A percentile compares a stretch with the other conserved stretches of the same genome.
phyloP scores from a whole-genome alignment of 2,888 invertebrate genomes.

The Nemoura dubitans region DNA sequence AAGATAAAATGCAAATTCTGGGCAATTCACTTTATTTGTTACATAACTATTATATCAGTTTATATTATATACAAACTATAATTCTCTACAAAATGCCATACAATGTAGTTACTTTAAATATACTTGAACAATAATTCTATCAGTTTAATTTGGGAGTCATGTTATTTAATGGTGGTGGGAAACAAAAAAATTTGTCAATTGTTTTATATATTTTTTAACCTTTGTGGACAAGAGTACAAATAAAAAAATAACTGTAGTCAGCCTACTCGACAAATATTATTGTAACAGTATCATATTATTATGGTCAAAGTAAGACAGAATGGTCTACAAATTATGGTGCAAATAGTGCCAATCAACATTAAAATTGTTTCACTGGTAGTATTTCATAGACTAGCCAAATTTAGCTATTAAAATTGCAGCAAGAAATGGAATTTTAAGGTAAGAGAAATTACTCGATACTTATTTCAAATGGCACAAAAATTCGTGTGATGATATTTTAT shows the following conservation, averaged over 20 bases:
- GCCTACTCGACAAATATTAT: background rate
- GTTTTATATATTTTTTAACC: background rate
- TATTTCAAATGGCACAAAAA: background rate
- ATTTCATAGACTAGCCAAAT: background rate
- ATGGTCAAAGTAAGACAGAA: background rate
- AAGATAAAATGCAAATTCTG: conserved; percentile 22
- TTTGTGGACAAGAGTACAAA: background rate
- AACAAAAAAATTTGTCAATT: background rate
- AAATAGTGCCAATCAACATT: background rate
- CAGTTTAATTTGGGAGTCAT: conserved; percentile 23
- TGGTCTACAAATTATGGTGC: background rate
- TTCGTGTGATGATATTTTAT: background rate
- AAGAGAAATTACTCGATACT: background rate
- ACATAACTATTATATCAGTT: conserved; percentile 45
- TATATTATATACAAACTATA: conserved; percentile 53
- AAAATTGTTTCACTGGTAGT: background rate
- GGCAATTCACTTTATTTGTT: conserved; percentile 48
- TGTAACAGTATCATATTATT: conserved; percentile 8
- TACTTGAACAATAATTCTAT: conserved; percentile 46
- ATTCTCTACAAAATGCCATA: conserved; percentile 52
- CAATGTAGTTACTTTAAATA: conserved; percentile 47
- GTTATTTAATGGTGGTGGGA: background rate
- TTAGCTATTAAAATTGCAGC: background rate
- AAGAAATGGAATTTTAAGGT: background rate
- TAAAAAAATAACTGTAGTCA: background rate